These are phyloP conservation scores for Ctena decussata DNA, from an alignment of 2,888 invertebrate genomes.

Conservation along the genomic window DNA sequence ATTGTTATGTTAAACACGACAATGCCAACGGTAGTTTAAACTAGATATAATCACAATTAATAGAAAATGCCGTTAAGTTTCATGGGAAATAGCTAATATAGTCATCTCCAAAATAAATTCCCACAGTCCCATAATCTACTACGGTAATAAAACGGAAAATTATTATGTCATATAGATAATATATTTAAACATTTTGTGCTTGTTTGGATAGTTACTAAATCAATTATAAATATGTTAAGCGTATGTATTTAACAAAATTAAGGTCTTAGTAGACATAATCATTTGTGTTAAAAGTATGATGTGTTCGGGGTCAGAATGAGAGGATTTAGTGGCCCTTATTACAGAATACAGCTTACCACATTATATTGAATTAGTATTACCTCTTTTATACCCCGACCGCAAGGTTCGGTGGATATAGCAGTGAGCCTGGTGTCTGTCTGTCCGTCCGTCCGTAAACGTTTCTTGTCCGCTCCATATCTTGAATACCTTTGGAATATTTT, in stretches of 20 bases:
- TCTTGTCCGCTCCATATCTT: too few species aligned
- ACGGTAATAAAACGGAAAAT: background rate
- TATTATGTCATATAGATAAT: background rate
- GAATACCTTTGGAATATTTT: too few species aligned
- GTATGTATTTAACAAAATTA: conserved; percentile 7
- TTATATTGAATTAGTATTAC: too few species aligned
- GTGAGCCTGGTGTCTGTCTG: too few species aligned
- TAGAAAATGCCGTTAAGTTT: background rate
- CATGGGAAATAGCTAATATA: background rate
- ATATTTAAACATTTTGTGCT: background rate
- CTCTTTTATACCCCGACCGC: too few species aligned
- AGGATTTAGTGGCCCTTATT: too few species aligned
- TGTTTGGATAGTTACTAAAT: background rate
- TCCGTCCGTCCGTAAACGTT: too few species aligned
- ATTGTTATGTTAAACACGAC: too few species aligned
- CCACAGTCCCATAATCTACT: background rate
- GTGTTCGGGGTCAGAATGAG: background rate
- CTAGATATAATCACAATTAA: background rate
- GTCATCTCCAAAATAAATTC: background rate
- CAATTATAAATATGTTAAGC: conserved; percentile 5
- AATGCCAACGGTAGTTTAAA: background rate
- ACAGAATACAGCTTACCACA: too few species aligned
- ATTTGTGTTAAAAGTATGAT: background rate
- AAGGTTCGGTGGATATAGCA: too few species aligned
- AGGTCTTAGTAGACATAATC: background rate